phyloP scores from a whole-genome alignment of 2,797 vertebrate genomes.

The Argya squamiceps region DNA sequence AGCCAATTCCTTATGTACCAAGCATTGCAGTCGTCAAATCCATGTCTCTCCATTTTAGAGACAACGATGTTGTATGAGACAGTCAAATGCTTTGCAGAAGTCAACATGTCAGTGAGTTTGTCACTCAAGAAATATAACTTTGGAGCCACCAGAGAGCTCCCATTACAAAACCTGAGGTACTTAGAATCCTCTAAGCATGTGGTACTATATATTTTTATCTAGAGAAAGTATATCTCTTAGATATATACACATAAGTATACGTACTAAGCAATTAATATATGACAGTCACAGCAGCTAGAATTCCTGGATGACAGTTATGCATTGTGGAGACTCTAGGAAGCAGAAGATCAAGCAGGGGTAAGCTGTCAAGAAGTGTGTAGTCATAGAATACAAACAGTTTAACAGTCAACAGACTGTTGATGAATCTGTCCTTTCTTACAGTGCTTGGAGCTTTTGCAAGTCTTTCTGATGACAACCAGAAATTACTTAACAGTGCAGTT shows the following conservation, averaged over 20 bases:
- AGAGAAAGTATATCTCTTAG: neutral
- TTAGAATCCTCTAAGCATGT: neutral
- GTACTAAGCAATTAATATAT: neutral
- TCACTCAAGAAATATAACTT: neutral
- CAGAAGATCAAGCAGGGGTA: neutral
- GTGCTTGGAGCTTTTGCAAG: neutral
- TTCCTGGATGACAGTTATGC: neutral
- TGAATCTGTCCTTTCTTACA: neutral
- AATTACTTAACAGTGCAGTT: neutral
- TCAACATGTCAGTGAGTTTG: neutral
- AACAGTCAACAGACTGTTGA: neutral
- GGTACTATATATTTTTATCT: neutral
- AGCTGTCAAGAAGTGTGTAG: neutral
- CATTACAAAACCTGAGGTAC: neutral
- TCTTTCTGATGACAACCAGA: neutral
- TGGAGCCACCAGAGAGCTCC: neutral
- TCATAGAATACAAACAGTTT: neutral
- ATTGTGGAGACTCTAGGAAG: neutral
- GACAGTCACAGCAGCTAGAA: neutral
- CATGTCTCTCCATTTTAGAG: neutral
- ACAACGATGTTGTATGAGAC: neutral
- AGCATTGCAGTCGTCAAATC: neutral
- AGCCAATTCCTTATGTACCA: neutral
- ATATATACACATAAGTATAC: neutral
- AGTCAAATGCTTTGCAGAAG: neutral